Evolutionary conservation across 2,113 vertebrate genomes (phyloP).

Genomic region (Emydura subglobosa): DNA sequence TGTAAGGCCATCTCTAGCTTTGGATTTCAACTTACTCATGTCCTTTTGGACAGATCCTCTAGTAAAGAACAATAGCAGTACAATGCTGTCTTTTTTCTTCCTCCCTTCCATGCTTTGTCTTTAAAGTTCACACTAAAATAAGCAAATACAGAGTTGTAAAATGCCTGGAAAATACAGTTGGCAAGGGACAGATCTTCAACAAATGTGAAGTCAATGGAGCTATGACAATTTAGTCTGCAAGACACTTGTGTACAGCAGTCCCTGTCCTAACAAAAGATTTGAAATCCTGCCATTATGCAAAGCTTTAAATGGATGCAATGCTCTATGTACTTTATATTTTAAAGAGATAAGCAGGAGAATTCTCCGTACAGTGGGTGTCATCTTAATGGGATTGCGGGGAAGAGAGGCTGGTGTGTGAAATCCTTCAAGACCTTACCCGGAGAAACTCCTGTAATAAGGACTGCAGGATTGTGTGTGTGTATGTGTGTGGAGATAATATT

Average conservation of each 20-base stretch:
- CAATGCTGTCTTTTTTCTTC: neutral
- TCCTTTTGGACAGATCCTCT: neutral
- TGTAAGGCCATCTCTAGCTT: neutral
- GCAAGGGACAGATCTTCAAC: neutral
- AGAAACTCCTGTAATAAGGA: neutral
- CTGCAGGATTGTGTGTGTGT: neutral
- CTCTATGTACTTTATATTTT: neutral
- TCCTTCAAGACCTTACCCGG: neutral
- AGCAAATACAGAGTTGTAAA: neutral
- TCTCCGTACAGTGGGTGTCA: neutral
- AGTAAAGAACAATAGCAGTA: neutral
- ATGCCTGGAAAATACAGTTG: slow-evolving; percentile 5
- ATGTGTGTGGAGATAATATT: slow-evolving; percentile 3
- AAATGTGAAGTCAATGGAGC: neutral
- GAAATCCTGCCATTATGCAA: slow-evolving; percentile 25
- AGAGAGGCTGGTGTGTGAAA: slow-evolving; percentile 9
- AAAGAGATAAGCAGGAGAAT: neutral
- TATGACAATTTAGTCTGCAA: neutral
- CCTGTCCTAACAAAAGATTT: slow-evolving; percentile 23
- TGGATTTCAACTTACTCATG: neutral
- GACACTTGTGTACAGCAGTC: slow-evolving; percentile 3
- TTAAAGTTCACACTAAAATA: neutral
- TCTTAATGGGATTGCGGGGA: neutral
- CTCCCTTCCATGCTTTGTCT: neutral
- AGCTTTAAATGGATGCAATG: neutral